Conservation (phyloP, 1,140 invertebrate species). For the Ephestia elutella region DNA sequence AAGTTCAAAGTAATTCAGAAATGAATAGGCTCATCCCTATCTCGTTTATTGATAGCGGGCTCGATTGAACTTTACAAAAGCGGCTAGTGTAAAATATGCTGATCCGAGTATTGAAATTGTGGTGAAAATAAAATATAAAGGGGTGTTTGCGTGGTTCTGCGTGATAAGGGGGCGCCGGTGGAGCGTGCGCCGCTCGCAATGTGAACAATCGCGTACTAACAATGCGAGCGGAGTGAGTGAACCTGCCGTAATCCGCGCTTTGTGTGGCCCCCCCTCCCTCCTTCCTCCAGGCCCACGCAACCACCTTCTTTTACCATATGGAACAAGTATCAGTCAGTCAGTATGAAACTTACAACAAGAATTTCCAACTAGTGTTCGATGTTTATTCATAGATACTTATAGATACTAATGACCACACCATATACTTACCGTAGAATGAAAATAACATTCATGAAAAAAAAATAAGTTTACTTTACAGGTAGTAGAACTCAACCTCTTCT, state of each 20-base stretch:
- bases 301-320: slow-evolving; percentile 8
- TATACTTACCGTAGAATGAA: no score
- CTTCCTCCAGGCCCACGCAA: slow-evolving; percentile 16
- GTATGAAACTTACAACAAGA: no score
- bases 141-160: slow-evolving; percentile 42
- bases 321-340: background rate
- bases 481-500: no score
- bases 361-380: no score
- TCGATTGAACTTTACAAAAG: slow-evolving; percentile 53
- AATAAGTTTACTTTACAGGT: no score
- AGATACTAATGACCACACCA: no score
- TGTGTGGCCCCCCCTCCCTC: slow-evolving; percentile 32
- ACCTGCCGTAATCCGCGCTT: slow-evolving; percentile 58
- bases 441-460: no score
- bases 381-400: no score
- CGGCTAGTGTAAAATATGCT: slow-evolving; percentile 56
- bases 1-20: slow-evolving; percentile 9
- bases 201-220: slow-evolving; percentile 30
- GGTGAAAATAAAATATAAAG: slow-evolving; percentile 51
- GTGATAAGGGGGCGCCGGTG: slow-evolving; percentile 53
- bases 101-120: slow-evolving; percentile 60
- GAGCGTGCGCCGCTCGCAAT: slow-evolving; percentile 52
- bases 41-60: slow-evolving; percentile 45
- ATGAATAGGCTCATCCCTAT: slow-evolving; percentile 32
- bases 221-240: slow-evolving; percentile 38